Evolutionary conservation across 2,797 vertebrate species (phyloP).

Genomic region (Danio albolineatus): DNA sequence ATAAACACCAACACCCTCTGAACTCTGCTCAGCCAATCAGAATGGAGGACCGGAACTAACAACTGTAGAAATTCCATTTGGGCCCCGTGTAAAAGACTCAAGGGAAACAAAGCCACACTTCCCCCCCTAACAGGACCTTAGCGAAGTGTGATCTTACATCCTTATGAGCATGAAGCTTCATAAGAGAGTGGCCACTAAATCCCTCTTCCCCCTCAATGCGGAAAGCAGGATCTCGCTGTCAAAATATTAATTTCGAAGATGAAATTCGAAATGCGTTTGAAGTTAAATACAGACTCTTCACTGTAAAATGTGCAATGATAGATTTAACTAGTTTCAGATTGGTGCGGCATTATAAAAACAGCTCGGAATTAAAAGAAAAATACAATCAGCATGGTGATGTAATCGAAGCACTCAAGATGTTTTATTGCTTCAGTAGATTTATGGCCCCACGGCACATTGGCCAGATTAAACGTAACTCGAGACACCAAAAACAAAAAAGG

Average conservation of each 20-base stretch:
- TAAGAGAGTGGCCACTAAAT: constrained; percentile 61
- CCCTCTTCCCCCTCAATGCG: constrained; percentile 61
- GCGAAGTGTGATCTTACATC: constrained; percentile 46
- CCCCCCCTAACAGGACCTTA: constrained; percentile 56
- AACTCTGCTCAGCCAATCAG: background rate
- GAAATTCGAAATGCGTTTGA: constrained; percentile 51
- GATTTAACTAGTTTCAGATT: constrained; percentile 63
- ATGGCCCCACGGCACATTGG: constrained; percentile 60
- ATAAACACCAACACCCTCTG: background rate
- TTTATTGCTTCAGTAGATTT: constrained; percentile 66
- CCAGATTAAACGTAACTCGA: constrained; percentile 70
- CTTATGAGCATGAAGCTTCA: constrained; percentile 4
- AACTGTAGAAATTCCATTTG: constrained; percentile 69
- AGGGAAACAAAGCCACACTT: constrained; percentile 53
- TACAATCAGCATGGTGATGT: constrained; percentile 61
- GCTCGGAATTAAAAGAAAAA: constrained; percentile 61
- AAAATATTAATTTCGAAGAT: constrained; percentile 58
- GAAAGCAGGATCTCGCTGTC: constrained; percentile 52
- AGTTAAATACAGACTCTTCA: constrained; percentile 67
- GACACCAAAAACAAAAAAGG: constrained; percentile 57
- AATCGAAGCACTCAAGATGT: constrained; percentile 64
- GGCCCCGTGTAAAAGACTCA: constrained; percentile 59
- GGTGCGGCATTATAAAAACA: constrained; percentile 64
- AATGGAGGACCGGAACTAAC: constrained; percentile 1
- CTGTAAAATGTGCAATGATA: constrained; percentile 64